These are phyloP conservation scores for Nematolebias whitei DNA, from an alignment of 2,113 vertebrate species.

Conservation along the genomic window DNA sequence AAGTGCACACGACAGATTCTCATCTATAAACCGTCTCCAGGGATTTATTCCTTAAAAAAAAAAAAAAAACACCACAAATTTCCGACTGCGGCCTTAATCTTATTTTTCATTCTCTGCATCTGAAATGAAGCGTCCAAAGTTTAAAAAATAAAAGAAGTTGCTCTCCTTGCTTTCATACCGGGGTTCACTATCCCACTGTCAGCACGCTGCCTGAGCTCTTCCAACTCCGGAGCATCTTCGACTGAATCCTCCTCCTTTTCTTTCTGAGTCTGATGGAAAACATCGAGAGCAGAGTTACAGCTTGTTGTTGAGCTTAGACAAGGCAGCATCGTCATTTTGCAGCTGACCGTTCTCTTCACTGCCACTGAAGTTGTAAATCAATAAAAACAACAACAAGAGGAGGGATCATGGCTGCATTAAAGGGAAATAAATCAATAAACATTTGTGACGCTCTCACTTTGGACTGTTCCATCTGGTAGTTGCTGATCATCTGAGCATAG, in stretches of 20 bases:
- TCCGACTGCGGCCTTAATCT: no score
- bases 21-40: no score
- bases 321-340: not conserved
- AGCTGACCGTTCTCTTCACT: not conserved
- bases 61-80: no score
- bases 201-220: conserved; percentile 2
- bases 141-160: not conserved
- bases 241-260: conserved; percentile 31
- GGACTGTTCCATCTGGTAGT: conserved; percentile 74
- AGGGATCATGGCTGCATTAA: not conserved
- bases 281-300: not conserved
- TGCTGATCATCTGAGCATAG: conserved; percentile 83
- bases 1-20: no score
- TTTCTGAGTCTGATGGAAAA: conserved; percentile 31
- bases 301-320: not conserved
- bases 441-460: conserved; percentile 62
- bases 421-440: not conserved
- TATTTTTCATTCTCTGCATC: no score
- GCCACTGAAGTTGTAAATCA: not conserved
- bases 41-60: no score
- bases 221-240: not conserved
- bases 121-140: no score
- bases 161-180: conserved; percentile 58
- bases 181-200: conserved; percentile 63
- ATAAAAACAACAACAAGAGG: not conserved